These are phyloP conservation scores for Rhinoderma darwinii DNA, from an alignment of 2,113 vertebrate genomes.

Conservation along the genomic window DNA sequence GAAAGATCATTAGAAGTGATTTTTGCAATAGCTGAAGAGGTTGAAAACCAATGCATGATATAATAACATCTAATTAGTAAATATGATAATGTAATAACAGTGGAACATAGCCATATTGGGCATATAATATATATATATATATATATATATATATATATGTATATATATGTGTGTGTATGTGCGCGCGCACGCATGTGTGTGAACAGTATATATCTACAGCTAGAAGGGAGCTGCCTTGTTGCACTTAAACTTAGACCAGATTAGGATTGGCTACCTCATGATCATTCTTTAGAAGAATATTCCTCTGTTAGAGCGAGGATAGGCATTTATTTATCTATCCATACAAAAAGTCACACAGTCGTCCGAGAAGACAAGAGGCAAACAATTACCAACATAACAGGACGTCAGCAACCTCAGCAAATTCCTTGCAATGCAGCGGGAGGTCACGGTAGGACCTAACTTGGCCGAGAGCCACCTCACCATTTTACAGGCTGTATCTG, in stretches of 20 bases:
- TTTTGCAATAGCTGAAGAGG: too few relatives aligned
- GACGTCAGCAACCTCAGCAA: conserved; percentile 92
- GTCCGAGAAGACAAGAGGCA: background rate
- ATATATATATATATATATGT: too few relatives aligned
- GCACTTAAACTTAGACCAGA: background rate
- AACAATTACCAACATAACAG: conserved; percentile 87
- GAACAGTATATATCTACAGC: too few relatives aligned
- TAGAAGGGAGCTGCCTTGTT: too few relatives aligned
- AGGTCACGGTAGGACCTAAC: conserved; percentile 92
- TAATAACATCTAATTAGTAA: too few relatives aligned
- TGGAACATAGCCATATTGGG: too few relatives aligned
- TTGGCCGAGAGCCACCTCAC: conserved; percentile 93
- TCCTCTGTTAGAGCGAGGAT: background rate
- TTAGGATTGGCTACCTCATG: background rate
- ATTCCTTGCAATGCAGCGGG: conserved; percentile 89
- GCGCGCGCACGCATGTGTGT: too few relatives aligned
- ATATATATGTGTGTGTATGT: too few relatives aligned
- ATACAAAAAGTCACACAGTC: background rate
- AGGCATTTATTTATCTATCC: background rate
- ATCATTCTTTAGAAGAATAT: background rate
- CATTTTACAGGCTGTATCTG: conserved; percentile 97
- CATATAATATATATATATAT: too few relatives aligned
- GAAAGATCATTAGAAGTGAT: too few relatives aligned
- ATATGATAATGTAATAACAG: too few relatives aligned
- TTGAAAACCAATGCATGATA: too few relatives aligned